Conservation (phyloP, 2,797 vertebrate species). For the Momotus momota region DNA sequence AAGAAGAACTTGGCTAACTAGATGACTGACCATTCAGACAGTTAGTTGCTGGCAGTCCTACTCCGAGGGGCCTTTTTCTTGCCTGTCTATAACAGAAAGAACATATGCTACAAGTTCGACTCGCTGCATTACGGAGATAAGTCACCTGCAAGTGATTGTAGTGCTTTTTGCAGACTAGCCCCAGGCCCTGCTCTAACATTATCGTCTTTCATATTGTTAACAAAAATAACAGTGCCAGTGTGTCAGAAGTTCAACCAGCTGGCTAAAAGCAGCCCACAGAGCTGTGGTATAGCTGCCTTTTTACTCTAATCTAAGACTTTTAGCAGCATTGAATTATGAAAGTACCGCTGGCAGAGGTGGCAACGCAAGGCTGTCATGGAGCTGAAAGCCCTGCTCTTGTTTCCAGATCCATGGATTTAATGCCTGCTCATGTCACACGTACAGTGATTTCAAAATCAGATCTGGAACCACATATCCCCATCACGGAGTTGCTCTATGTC, state of each 20-base stretch:
- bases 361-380: fast-evolving
- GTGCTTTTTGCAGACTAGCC: neutral
- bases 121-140: neutral
- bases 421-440: neutral
- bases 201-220: neutral
- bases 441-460: neutral
- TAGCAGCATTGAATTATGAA: neutral
- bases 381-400: neutral
- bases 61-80: neutral
- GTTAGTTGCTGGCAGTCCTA: neutral
- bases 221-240: neutral
- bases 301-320: neutral
- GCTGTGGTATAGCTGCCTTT: neutral
- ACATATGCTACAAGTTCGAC: neutral
- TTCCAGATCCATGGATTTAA: neutral
- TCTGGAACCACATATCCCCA: fast-evolving
- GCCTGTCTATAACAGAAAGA: neutral
- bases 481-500: neutral
- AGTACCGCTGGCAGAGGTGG: neutral
- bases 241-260: neutral
- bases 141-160: neutral
- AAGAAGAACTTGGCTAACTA: neutral
- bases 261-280: neutral
- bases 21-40: neutral
- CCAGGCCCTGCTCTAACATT: neutral